A percentile compares a stretch with the other conserved stretches of the same genome.
Evolutionary conservation across 2,113 vertebrate genomes (phyloP).

Genomic region (Equus quagga): DNA sequence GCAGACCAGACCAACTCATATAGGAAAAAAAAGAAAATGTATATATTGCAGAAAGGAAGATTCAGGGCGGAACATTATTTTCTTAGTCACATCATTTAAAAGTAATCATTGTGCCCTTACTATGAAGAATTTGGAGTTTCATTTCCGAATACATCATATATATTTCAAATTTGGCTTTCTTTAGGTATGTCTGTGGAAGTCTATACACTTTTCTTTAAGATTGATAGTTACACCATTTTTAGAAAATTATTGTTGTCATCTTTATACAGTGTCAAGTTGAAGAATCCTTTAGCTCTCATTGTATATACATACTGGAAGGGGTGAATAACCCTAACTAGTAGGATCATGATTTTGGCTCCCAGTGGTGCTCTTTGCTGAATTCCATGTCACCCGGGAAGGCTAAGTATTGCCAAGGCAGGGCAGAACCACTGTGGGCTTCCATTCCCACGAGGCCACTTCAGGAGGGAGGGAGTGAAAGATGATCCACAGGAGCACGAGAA

Average conservation of each 20-base stretch:
- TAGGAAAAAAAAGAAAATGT: background rate
- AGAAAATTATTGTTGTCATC: background rate
- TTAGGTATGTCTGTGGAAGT: background rate
- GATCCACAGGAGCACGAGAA: background rate
- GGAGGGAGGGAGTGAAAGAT: background rate
- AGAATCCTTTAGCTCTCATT: background rate
- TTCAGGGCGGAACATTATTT: background rate
- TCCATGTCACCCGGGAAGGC: background rate
- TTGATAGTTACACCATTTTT: background rate
- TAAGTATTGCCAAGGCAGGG: background rate
- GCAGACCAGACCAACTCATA: background rate
- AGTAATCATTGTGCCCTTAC: background rate
- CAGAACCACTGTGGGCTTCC: background rate
- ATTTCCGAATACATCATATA: background rate
- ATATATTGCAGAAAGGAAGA: background rate
- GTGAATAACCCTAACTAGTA: background rate
- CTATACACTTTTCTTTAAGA: background rate
- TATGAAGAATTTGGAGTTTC: background rate
- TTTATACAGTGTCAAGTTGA: background rate
- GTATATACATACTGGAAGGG: background rate
- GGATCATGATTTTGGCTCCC: background rate
- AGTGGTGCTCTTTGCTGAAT: background rate
- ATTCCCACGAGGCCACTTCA: background rate
- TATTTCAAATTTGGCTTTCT: constrained; percentile 13
- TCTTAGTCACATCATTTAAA: background rate